phyloP scores from a whole-genome alignment of 37 sponge, comb jelly and placozoan species.

The Geodia barretti region DNA sequence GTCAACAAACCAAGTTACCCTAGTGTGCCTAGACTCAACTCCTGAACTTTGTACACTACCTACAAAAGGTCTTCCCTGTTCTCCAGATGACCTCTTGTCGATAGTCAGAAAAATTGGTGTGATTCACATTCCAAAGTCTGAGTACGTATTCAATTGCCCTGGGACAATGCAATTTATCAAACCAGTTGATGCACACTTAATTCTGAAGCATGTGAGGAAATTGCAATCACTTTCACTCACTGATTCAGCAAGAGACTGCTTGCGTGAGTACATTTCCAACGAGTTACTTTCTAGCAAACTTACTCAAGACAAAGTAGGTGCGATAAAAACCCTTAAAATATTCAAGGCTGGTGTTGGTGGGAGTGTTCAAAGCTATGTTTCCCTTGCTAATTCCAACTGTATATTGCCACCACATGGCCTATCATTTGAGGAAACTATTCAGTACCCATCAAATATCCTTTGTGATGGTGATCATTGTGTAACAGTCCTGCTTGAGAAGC shows the following conservation, averaged over 20 bases:
- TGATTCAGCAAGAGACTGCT: no score
- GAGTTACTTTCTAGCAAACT: not conserved
- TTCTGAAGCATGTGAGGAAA: not conserved
- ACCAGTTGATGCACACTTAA: not conserved
- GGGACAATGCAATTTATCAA: not conserved
- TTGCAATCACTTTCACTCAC: no score
- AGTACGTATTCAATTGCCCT: not conserved
- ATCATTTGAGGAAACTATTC: not conserved
- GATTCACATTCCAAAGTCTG: not conserved
- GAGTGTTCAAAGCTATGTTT: not conserved
- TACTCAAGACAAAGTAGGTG: not conserved
- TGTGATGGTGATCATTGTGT: not conserved
- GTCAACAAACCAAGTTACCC: not conserved
- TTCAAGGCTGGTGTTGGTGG: conserved; percentile 48
- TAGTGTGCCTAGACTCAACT: not conserved
- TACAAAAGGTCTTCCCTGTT: not conserved
- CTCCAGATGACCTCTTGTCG: not conserved
- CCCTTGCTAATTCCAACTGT: not conserved
- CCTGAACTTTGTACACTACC: not conserved
- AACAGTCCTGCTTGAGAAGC: not conserved
- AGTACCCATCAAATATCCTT: conserved; percentile 41
- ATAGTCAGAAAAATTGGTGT: not conserved
- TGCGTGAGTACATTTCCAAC: no score
- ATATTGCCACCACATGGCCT: conserved; percentile 13
- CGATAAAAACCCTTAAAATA: conserved; percentile 29